These are phyloP conservation scores for Caretta caretta DNA, from an alignment of 2,113 vertebrate genomes.

Conservation along the genomic window DNA sequence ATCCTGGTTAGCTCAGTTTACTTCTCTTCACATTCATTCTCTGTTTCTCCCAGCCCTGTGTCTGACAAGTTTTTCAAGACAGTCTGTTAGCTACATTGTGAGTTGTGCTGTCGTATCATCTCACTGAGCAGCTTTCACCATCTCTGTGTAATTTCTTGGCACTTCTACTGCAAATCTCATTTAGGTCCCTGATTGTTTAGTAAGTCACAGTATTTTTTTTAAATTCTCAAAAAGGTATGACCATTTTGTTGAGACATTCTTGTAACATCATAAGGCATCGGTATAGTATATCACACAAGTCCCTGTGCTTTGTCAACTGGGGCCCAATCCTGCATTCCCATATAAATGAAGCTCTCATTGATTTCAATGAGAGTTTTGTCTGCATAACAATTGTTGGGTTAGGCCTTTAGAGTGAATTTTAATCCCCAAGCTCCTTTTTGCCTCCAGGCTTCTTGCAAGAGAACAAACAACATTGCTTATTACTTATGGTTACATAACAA, in stretches of 20 bases:
- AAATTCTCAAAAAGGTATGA: background rate
- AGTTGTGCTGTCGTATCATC: background rate
- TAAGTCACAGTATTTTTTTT: background rate
- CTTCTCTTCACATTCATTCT: background rate
- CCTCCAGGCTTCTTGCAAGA: constrained; percentile 14
- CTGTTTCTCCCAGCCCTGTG: background rate
- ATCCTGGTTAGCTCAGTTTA: background rate
- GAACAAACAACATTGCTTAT: constrained; percentile 12
- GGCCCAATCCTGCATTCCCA: background rate
- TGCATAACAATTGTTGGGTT: background rate
- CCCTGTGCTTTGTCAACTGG: background rate
- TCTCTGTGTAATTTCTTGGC: background rate
- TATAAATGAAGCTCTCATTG: background rate
- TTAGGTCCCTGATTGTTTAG: background rate
- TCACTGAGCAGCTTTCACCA: background rate
- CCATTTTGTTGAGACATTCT: background rate
- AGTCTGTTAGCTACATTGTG: background rate
- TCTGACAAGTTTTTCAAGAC: background rate
- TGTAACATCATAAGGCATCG: background rate
- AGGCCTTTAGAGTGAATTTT: background rate
- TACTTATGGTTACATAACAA: constrained; percentile 13
- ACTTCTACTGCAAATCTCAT: background rate
- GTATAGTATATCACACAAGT: background rate
- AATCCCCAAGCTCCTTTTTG: background rate
- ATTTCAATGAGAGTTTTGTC: background rate